Evolutionary conservation across 2,113 vertebrate species (phyloP).

Genomic region (Limnothrissa miodon): DNA sequence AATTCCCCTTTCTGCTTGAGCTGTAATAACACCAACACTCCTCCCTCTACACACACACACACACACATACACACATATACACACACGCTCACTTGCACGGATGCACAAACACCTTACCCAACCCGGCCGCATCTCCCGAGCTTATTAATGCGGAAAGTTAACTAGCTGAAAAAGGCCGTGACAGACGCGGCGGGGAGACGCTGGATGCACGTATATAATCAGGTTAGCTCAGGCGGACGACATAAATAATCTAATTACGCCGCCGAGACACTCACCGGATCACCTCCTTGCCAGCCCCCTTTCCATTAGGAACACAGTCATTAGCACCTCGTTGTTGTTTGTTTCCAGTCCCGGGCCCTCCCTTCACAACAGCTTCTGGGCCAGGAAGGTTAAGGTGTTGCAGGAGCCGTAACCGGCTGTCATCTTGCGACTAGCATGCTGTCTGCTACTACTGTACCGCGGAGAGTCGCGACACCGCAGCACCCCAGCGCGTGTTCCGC

Average conservation of each 20-base stretch:
- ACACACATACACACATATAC: neutral
- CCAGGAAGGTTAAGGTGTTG: conserved; percentile 37
- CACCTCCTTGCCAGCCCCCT: conserved; percentile 35
- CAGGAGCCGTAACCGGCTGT: neutral
- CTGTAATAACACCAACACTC: conserved; percentile 59
- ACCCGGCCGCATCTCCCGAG: conserved; percentile 34
- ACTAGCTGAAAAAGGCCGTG: conserved; percentile 51
- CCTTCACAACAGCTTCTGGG: conserved; percentile 10
- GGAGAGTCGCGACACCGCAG: conserved; percentile 13
- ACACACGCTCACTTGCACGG: neutral
- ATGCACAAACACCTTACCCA: neutral
- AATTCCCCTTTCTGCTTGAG: conserved; percentile 52
- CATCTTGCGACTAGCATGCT: neutral
- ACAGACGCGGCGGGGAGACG: conserved; percentile 39
- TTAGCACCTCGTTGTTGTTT: conserved; percentile 38
- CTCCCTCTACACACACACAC: neutral
- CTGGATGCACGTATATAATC: conserved; percentile 50
- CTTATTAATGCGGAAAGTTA: conserved; percentile 56
- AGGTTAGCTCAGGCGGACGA: conserved; percentile 56
- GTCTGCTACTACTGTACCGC: neutral
- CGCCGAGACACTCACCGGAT: conserved; percentile 46
- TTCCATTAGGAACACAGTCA: conserved; percentile 33
- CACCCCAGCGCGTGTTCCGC: neutral
- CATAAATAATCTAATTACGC: conserved; percentile 70
- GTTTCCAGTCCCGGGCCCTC: conserved; percentile 9